phyloP scores from a whole-genome alignment of 2,797 vertebrate genomes.

The Sandelia bainsii region DNA sequence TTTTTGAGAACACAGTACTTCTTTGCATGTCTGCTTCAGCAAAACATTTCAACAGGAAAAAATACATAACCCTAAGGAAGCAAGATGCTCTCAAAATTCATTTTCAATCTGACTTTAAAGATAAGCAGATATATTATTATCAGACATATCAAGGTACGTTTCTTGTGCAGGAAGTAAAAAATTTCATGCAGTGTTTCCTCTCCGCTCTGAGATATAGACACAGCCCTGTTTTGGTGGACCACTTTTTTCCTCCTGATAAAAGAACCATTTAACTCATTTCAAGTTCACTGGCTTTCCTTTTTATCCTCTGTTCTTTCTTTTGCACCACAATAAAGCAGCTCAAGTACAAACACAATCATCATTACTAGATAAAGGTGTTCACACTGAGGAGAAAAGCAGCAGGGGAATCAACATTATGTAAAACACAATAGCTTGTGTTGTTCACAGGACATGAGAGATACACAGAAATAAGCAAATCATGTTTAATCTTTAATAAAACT shows the following conservation, averaged over 20 bases:
- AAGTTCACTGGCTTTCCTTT: background rate
- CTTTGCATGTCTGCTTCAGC: background rate
- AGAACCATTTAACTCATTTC: background rate
- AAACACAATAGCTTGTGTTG: background rate
- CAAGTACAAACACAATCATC: background rate
- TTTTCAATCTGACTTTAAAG: background rate
- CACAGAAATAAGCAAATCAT: background rate
- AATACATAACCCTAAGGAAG: background rate
- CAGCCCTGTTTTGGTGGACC: background rate
- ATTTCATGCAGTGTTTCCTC: conserved; percentile 5
- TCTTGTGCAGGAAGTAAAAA: conserved; percentile 14
- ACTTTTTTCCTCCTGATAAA: background rate
- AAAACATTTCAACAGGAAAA: background rate
- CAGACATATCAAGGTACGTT: background rate
- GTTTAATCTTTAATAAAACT: background rate
- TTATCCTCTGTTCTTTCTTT: background rate
- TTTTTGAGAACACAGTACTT: background rate
- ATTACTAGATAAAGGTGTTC: background rate
- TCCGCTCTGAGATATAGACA: background rate
- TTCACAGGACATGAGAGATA: background rate
- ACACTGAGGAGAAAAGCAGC: background rate
- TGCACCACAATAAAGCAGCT: background rate
- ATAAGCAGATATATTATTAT: background rate
- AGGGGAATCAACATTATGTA: background rate
- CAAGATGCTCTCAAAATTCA: background rate